These are phyloP conservation scores for Electrona antarctica DNA, from an alignment of 2,113 vertebrate genomes.

Conservation along the genomic window DNA sequence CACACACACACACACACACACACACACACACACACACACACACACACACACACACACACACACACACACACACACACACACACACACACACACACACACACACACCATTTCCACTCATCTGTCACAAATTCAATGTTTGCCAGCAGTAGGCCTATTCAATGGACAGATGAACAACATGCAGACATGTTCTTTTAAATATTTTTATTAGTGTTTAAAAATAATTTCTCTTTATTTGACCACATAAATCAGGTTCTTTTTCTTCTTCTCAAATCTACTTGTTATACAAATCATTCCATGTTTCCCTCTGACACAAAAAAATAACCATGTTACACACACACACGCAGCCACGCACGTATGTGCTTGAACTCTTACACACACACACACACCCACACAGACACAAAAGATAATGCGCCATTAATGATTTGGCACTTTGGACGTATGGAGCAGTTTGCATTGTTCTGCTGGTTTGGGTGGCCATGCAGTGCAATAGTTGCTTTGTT, in stretches of 20 bases:
- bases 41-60: no score
- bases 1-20: no score
- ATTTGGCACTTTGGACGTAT: slow-evolving; percentile 82
- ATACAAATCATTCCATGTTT: slow-evolving; percentile 78
- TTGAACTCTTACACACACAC: slow-evolving; percentile 16
- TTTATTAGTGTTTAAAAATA: slow-evolving; percentile 77
- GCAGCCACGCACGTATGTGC: background rate
- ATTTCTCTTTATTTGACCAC: slow-evolving; percentile 76
- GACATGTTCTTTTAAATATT: slow-evolving; percentile 33
- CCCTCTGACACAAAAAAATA: slow-evolving; percentile 73
- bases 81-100: no score
- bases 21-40: no score
- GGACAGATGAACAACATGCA: slow-evolving; percentile 29
- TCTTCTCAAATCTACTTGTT: slow-evolving; percentile 62
- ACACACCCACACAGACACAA: slow-evolving; percentile 27
- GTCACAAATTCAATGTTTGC: background rate
- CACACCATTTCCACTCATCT: no score
- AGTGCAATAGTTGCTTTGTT: slow-evolving; percentile 68
- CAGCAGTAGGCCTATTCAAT: slow-evolving; percentile 12
- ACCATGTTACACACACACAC: slow-evolving; percentile 59
- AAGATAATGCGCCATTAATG: slow-evolving; percentile 60
- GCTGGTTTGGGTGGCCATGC: slow-evolving; percentile 79
- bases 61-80: no score
- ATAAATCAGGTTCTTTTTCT: slow-evolving; percentile 66
- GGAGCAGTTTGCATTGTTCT: slow-evolving; percentile 80